Evolutionary conservation across 2,888 invertebrate species (phyloP).

Genomic region (Patella pellucida): DNA sequence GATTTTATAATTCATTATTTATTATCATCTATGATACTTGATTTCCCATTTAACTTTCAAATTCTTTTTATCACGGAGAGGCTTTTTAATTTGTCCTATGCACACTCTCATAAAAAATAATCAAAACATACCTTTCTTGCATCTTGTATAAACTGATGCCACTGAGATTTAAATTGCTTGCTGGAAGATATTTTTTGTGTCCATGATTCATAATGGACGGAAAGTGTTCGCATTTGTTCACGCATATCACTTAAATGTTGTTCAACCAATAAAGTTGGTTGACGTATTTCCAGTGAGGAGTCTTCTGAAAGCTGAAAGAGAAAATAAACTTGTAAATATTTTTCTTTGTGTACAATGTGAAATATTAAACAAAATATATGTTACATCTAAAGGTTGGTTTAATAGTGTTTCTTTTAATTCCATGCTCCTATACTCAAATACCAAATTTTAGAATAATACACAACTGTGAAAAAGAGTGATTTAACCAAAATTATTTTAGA

Average conservation of each 20-base stretch:
- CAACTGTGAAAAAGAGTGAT: background rate
- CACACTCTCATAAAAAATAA: too few relatives aligned
- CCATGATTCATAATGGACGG: conserved; percentile 81
- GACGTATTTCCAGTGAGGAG: conserved; percentile 61
- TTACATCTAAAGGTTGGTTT: background rate
- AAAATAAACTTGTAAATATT: background rate
- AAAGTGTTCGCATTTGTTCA: conserved; percentile 72
- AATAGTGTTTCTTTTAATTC: too few relatives aligned
- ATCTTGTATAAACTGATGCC: conserved; percentile 76
- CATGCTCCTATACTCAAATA: too few relatives aligned
- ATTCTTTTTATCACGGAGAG: too few relatives aligned
- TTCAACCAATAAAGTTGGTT: conserved; percentile 64
- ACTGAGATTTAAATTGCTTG: conserved; percentile 73
- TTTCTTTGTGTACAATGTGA: background rate
- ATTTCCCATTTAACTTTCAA: too few relatives aligned
- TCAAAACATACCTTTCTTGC: conserved; percentile 76
- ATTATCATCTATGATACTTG: too few relatives aligned
- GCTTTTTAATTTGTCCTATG: too few relatives aligned
- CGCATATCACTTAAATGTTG: conserved; percentile 58
- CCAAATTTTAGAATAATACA: background rate
- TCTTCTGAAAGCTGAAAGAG: conserved; percentile 63
- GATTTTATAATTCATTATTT: too few relatives aligned
- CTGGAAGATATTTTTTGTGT: conserved; percentile 77
- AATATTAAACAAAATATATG: background rate
- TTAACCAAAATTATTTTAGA: conserved; percentile 13